Evolutionary conservation across 2,113 vertebrate genomes (phyloP), one percentile per base, ranked within the genome.

Genomic region (Poeciliopsis prolifica): DNA sequence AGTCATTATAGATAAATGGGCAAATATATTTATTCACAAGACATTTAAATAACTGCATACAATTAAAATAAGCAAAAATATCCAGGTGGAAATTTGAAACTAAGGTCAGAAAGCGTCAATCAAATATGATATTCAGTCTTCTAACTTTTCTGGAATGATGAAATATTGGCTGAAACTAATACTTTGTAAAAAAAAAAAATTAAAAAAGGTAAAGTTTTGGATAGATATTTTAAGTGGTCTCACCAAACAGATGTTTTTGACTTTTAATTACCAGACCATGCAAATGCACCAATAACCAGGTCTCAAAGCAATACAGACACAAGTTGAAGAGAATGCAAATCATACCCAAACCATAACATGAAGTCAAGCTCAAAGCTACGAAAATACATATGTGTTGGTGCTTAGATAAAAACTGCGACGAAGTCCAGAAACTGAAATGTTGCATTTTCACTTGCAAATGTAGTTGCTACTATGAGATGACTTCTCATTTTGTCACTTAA

Each of bases 191-290:
- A 35, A 10, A 37, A 37, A 37, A 35, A 10, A 35, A 35, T 1
- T 9, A 30, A 33, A 28, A 70, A 60, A 19, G 72, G 22, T 78
- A n/a, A 78, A 30, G 66, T 24, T 48, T 77, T 69, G 40, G 76
- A 28, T 26, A 67, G 64, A 54, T 44, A 31, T 62, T 70, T 77
- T 67, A 83, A 74, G 69, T 65, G 70, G 61, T 71, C 61, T 79
- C 37, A 79, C 42, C 33, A 67, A n/a, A 80, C 65, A 22, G 15
- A 42, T 30, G 9, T 33, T 66, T 35, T 73, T 67, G 40, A 48
- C 22, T 33, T 17, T 33, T 22, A 6, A 31, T 68, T 62, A 29
- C 26, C 35, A 63, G 14, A 72, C 26, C 35, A 64, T 70, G 13
- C n/a, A 17, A 19, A 30, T 42, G 6, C 15, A 30, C 28, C 30